Evolutionary conservation across 2,888 invertebrate species (phyloP).

Genomic region (Phytoseiulus persimilis): DNA sequence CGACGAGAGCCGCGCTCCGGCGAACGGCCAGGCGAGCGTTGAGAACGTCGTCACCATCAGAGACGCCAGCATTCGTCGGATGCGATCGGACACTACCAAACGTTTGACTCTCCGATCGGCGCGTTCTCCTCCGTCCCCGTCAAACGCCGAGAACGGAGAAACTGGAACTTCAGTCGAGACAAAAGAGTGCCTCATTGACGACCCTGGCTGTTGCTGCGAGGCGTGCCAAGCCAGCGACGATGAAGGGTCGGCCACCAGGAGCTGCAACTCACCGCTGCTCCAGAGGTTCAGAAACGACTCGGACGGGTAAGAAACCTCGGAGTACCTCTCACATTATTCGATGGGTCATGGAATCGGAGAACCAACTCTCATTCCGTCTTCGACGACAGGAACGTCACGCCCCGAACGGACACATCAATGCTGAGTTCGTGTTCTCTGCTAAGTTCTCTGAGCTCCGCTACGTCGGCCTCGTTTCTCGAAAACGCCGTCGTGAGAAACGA

Average conservation of each 20-base stretch:
- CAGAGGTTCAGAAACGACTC: not conserved
- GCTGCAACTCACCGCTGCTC: not conserved
- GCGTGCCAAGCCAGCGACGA: slow-evolving; percentile 32
- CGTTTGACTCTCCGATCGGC: slow-evolving; percentile 32
- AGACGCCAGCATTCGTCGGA: slow-evolving; percentile 16
- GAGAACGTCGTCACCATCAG: not conserved
- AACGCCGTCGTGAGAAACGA: slow-evolving; percentile 22
- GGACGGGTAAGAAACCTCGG: not conserved
- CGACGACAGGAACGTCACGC: not conserved
- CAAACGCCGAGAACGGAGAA: slow-evolving; percentile 9
- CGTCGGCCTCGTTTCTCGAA: slow-evolving; percentile 33
- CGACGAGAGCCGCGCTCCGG: not conserved
- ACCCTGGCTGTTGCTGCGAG: slow-evolving; percentile 24
- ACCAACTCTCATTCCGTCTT: not conserved
- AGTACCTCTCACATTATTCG: not conserved
- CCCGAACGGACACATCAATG: not conserved
- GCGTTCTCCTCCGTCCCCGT: slow-evolving; percentile 10
- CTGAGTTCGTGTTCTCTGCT: not conserved
- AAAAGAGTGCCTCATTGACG: slow-evolving; percentile 13
- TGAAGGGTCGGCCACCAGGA: not conserved
- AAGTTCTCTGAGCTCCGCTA: slow-evolving; percentile 21
- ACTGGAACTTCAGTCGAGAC: not conserved
- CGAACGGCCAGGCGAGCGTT: not conserved
- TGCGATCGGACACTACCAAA: slow-evolving; percentile 28
- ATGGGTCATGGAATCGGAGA: no score